Evolutionary conservation across 2,797 vertebrate genomes (phyloP), one percentile per base, ranked within the genome.

Genomic region (Malacoctenus gilli): DNA sequence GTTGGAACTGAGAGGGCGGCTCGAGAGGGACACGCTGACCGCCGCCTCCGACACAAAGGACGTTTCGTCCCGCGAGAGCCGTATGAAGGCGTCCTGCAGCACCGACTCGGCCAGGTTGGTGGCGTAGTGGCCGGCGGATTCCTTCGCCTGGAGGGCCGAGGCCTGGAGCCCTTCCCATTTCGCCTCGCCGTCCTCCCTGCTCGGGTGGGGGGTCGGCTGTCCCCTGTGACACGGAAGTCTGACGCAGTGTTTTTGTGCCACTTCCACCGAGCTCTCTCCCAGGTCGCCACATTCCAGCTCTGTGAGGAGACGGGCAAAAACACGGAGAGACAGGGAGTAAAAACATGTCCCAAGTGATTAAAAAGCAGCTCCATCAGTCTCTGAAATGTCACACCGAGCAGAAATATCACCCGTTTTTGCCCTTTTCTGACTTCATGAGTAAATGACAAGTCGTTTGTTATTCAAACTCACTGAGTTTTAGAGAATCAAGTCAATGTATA

Each of bases 61-160:
- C 1, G 90, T 83, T 59, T 94, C 95, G 39, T 95, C 93, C 72
- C 95, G 95, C 67, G 95, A 96, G 41, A 99, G 89, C 46, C 93
- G 92, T 77, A 97, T 97, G 82, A 98, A 99, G 2, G 94, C 96
- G 39, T 98, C 96, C 77, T 99, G 97, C 10, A 98, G 86, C 37
- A 99, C 97, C 0, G 95, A 96, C 82, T 98, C 96, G 2, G 95
- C 95, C 59, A 99, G 83, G 77, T 96, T 98, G 38, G 92, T 96
- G 61, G 96, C 97, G 0, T 95, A 99, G 70, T 96, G 88, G 37
- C 96, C 95, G 1, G 95, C 89, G 4, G 93, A 92, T 1, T 76
- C 92, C 53, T 90, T 90, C 0, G 88, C 85, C 47, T 90, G 86
- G 1, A 23, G 15, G 72, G 61, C 82, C 13, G 68, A 36, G 37